A percentile compares a stretch with the other conserved stretches of the same genome.
Conservation (phyloP, 2,113 vertebrate species). For the Bombycilla garrulus region DNA sequence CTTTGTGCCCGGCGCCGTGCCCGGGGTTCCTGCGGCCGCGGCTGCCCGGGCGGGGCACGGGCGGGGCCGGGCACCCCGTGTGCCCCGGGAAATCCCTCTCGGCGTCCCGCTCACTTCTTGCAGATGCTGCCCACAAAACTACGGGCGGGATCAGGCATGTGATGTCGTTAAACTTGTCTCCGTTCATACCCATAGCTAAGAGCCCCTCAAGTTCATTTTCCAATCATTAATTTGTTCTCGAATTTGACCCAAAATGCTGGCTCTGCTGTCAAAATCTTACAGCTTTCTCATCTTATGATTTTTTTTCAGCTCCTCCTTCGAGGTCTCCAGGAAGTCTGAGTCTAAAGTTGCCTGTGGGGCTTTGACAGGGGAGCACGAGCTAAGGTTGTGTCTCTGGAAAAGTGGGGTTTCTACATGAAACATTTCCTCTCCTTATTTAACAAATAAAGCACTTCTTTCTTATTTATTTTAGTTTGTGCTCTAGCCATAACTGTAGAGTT, state of each 20-base stretch:
- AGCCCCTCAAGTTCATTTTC: background rate
- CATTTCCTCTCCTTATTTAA: background rate
- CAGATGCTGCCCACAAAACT: accelerated
- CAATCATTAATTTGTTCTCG: background rate
- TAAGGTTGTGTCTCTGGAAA: background rate
- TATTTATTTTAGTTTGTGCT: background rate
- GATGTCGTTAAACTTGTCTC: background rate
- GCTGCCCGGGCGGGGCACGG: background rate
- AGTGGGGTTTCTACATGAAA: background rate
- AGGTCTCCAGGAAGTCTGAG: background rate
- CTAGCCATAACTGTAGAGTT: background rate
- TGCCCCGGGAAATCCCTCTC: accelerated
- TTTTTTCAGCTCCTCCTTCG: background rate
- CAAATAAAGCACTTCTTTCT: background rate
- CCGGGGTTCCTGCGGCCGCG: background rate
- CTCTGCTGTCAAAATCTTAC: background rate
- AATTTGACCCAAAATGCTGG: background rate
- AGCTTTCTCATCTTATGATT: background rate
- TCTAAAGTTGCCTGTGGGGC: background rate
- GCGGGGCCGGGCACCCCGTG: background rate
- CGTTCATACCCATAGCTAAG: accelerated
- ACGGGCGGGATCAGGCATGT: accelerated
- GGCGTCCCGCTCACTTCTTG: accelerated
- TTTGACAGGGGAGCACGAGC: background rate
- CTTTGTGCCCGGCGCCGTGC: background rate